Evolutionary conservation across 2,888 invertebrate species (phyloP).

Genomic region (Amorpha juglandis): DNA sequence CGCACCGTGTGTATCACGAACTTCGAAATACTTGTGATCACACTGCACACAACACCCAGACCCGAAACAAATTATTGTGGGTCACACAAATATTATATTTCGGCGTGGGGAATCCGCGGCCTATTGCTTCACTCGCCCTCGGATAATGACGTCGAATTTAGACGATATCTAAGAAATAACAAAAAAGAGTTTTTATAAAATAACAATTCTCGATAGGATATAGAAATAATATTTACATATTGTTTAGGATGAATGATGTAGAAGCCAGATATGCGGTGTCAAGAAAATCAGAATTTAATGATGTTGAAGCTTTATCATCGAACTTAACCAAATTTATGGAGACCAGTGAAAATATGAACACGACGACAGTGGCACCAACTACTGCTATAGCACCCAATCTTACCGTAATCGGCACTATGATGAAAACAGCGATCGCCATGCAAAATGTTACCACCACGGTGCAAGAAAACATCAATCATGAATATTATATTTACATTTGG

Average conservation of each 20-base stretch:
- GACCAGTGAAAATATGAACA: slow-evolving; percentile 30
- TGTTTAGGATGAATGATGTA: slow-evolving; percentile 75
- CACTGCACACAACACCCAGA: no score
- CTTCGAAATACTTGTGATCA: no score
- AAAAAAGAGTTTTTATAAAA: no score
- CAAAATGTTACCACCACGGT: slow-evolving; percentile 53
- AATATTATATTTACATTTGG: slow-evolving; percentile 83
- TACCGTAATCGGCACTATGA: slow-evolving; percentile 52
- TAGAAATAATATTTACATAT: not conserved
- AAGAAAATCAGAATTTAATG: slow-evolving; percentile 12
- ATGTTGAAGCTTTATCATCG: slow-evolving; percentile 26
- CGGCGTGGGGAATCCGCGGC: no score
- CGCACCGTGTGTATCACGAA: no score
- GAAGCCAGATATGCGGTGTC: slow-evolving; percentile 48
- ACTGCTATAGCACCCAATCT: slow-evolving; percentile 46
- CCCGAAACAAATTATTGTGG: no score
- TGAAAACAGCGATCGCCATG: slow-evolving; percentile 51
- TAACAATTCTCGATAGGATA: not conserved
- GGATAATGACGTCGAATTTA: no score
- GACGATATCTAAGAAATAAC: no score
- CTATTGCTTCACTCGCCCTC: no score
- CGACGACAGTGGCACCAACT: slow-evolving; percentile 27
- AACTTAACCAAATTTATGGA: slow-evolving; percentile 30
- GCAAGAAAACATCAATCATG: slow-evolving; percentile 52
- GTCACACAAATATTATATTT: no score